Base-by-base conservation (phyloP, 2,888 invertebrate genomes). In the Trachelus troglodyta region DNA sequence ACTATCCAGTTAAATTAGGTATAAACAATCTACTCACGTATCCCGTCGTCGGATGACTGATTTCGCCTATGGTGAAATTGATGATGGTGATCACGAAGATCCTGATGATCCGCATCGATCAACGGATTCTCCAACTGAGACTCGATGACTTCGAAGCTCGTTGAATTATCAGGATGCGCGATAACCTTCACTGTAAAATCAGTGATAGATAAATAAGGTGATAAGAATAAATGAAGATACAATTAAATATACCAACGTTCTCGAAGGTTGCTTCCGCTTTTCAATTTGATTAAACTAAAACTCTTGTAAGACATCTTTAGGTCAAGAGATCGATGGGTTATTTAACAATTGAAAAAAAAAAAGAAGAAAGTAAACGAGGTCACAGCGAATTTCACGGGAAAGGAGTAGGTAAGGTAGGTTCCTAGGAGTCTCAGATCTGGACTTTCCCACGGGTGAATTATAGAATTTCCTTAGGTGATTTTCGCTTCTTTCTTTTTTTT, bases 181-280 rank as follows among this genome's bases (percentile, higher is more conserved):
- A 94, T 93, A 92, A 93, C 93, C 92, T 93, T 93, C 92, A 93
- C 93, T 93, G 93, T 91, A 93, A 93, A 93, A 91, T 92, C 91
- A 23, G 23, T 56, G 56, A 56, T 1, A 56, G 56, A 56, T 23
- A 1, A 56, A 9, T 6, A 23, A 56, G 56, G 9, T 2, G 23
- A 56, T 2, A 56, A 23, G 56, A 56, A 23, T 9, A 23, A 56
- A 23, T 2, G 56, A 56, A 56, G 56, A 23, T 56, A 56, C 56
- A 56, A 23, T 56, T 56, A 56, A 56, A 23, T 23, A 56, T 56
- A 23, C 56, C 56, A 23, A 56, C 9, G 15, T 23, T 23, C 9
- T 56, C 56, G 23, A 56, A 6, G 23, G 23, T 56, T 9, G 15
- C 56, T 56, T 56, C 23, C 9, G 23, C 23, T 9, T 56, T 56